Percentiles rank a stretch among this genome's conserved stretches.
These are phyloP conservation scores for Lophochroa leadbeateri DNA, from an alignment of 2,113 vertebrate species.

Conservation along the genomic window DNA sequence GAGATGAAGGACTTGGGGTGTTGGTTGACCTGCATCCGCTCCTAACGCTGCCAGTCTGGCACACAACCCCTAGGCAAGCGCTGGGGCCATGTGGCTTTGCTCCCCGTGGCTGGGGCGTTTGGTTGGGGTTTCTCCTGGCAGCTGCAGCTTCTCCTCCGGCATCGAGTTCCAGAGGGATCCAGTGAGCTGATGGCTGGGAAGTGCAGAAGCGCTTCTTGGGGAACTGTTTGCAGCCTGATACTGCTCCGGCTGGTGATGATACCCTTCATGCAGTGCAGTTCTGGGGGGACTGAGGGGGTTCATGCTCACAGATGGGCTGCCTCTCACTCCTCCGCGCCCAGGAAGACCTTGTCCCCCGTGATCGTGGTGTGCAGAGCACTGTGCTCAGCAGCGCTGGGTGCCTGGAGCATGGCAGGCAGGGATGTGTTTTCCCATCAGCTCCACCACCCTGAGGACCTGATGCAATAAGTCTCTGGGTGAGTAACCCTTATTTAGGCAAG, in stretches of 20 bases:
- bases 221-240: neutral
- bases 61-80: rapidly evolving
- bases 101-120: neutral
- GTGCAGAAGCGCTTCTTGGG: neutral
- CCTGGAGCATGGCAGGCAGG: neutral
- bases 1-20: too few relatives aligned
- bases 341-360: neutral
- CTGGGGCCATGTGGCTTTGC: neutral
- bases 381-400: rapidly evolving
- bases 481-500: neutral
- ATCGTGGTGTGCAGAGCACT: rapidly evolving
- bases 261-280: rapidly evolving
- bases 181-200: neutral
- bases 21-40: rapidly evolving
- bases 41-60: neutral
- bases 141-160: neutral
- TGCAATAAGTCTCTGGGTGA: neutral
- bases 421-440: neutral
- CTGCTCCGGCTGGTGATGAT: neutral
- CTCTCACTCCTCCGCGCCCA: neutral
- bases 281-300: neutral
- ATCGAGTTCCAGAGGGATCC: rapidly evolving
- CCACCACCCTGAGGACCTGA: neutral
- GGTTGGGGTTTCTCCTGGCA: neutral
- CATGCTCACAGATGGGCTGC: rapidly evolving